Base-by-base conservation (phyloP, 2,888 invertebrate genomes). In the Ferrisia virgata region DNA sequence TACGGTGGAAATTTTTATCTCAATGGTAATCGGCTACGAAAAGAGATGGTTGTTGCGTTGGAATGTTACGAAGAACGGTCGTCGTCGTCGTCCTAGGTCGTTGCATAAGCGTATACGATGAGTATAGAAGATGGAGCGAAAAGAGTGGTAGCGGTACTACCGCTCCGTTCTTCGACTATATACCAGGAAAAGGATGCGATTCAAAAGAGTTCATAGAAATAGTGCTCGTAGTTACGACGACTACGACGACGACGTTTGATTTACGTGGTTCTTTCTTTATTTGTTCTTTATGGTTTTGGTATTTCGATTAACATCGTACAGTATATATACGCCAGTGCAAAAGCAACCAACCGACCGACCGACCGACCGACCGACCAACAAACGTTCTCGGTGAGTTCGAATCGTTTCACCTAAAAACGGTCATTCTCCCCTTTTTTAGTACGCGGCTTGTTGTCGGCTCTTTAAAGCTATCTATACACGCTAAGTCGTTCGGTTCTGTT, bases 201-300 rank as follows among this genome's bases (percentile, higher is more conserved):
- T 64, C 64, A 28, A 64, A 64, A 64, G 64, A 64, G 64, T 64
- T 64, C 64, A 64, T 64, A 64, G 64, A 64, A 64, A 64, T 64
- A 28, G 64, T 28, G 64, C 64, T 64, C 53, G 22, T 64, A 64
- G 64, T 28, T 64, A 64, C 64, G 64, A 22, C 22, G 5, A 25
- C 58, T 64, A 28, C 64, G 64, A 58, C 58, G 64, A 58, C 58
- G 58, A 64, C 64, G 64, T 64, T 64, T 64, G 64, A 64, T 64
- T 64, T 64, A 64, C 64, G 64, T n/a, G 64, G 64, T 64, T 28
- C 64, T 64, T 64, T 64, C 64, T 64, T 64, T 64, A 64, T 64
- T 64, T 64, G 64, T 64, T 64, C 64, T 64, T 64, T 64, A 28
- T 28, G 64, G 64, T 64, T 64, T 64, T 64, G 64, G 64, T 64